Base-by-base conservation (phyloP, 2,113 vertebrate genomes). In the Notothenia rossii region DNA sequence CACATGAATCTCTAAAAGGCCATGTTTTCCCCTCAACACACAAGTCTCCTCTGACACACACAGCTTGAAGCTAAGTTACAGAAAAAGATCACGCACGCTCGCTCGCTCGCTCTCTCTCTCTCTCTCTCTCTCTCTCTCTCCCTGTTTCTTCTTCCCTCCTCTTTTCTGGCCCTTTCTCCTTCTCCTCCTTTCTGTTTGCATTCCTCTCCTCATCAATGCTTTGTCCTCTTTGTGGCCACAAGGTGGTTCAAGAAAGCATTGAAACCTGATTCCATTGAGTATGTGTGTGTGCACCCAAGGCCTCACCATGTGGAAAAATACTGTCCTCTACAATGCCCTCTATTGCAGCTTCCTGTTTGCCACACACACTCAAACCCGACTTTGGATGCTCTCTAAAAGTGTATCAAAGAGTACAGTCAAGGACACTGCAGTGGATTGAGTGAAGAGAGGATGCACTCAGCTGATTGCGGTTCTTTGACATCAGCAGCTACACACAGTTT, bases 231-330 rank as follows among this genome's bases (percentile, higher is more conserved):
- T 14, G 62, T 88, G 72, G 78, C 69, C 1, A 15, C 3, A 22
- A 81, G 64, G 61, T 72, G 40, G 49, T 72, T 81, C 29, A 8
- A 58, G 85, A 77, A 85, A 71, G 59, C 66, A 53, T 18, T 89
- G 91, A 92, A 93, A 93, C 82, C 72, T 33, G 85, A 92, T 70
- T 60, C 91, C 50, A 12, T 33, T 77, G 74, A 84, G 86, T 77
- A 58, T 65, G 45, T 48, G 33, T 11, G 12, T 68, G 74, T 36
- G 20, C 68, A 14, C n/a, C n/a, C 45, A 62, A 29, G 36, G 25
- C 17, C 2, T 58, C 18, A 2, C 75, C 51, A 90, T 85, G 82
- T 87, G 90, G 88, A 93, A 92, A 93, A 93, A 65, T 85, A 85
- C 89, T 75, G 80, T 89, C 86, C 84, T 85, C 54, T 72, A 64